Conservation (phyloP, 2,797 vertebrate genomes). For the Falco berigora region DNA sequence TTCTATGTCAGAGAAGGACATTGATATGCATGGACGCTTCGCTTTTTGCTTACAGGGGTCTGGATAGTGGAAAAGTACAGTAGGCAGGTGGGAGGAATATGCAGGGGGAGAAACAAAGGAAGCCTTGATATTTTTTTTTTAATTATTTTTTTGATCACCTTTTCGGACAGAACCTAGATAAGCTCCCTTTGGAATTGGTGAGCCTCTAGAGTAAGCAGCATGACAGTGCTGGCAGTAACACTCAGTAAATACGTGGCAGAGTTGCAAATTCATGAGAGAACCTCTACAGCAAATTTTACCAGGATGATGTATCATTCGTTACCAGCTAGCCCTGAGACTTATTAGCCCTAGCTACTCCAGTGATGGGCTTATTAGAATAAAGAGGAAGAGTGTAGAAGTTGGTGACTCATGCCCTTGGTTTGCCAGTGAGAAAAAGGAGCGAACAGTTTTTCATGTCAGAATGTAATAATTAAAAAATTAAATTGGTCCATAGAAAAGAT, state of each 20-base stretch:
- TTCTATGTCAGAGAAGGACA: neutral
- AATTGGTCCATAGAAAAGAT: constrained; percentile 11
- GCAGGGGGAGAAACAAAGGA: neutral
- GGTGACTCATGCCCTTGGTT: constrained; percentile 29
- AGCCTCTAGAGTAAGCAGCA: neutral
- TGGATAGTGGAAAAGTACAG: neutral
- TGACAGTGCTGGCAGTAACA: neutral
- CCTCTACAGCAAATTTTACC: neutral
- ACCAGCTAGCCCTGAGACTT: neutral
- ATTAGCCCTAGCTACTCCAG: neutral
- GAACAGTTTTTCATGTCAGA: constrained; percentile 10
- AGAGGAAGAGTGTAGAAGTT: neutral
- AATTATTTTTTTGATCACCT: neutral
- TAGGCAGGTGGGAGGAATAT: neutral
- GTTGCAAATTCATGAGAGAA: neutral
- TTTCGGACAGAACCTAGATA: neutral
- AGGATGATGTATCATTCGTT: neutral
- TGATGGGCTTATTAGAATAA: neutral
- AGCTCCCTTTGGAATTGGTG: neutral
- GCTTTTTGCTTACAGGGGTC: neutral
- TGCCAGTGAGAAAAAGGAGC: neutral
- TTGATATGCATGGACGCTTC: neutral
- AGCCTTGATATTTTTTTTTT: neutral
- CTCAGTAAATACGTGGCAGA: neutral
- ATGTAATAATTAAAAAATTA: constrained; percentile 31